These are phyloP conservation scores for Alviniconcha marisindica DNA, from an alignment of 1,140 invertebrate species.

Conservation along the genomic window DNA sequence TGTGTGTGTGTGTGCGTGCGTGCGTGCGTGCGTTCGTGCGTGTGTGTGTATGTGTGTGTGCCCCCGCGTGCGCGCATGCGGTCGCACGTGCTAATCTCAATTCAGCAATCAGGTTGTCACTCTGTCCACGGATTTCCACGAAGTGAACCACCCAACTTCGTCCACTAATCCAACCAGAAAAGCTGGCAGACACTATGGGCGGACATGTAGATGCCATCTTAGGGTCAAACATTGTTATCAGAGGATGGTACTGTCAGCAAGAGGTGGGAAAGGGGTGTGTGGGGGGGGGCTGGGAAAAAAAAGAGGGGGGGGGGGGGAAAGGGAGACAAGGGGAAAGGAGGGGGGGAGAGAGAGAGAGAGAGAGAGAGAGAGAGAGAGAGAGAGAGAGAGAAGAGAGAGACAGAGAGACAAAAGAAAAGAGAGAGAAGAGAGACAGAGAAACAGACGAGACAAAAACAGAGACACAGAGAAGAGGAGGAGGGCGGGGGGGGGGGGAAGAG, in stretches of 20 bases:
- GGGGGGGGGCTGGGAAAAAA: background rate
- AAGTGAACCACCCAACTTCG: too few relatives aligned
- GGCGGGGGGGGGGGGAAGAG: background rate
- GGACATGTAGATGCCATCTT: too few relatives aligned
- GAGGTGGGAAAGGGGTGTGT: background rate
- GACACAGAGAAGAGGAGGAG: background rate
- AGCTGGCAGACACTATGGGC: too few relatives aligned
- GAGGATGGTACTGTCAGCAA: too few relatives aligned
- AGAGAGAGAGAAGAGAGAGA: background rate
- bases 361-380: background rate
- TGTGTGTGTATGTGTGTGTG: background rate
- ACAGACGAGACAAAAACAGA: background rate
- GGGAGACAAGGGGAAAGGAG: background rate
- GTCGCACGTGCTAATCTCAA: background rate
- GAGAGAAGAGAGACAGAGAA: background rate
- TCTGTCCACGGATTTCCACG: too few relatives aligned
- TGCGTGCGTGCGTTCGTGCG: background rate
- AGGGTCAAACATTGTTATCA: too few relatives aligned
- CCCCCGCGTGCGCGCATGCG: background rate
- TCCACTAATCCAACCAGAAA: too few relatives aligned
- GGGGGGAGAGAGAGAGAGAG: background rate
- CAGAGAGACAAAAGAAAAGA: background rate
- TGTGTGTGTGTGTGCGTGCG: background rate
- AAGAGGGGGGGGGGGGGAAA: background rate
- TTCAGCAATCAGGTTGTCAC: too few relatives aligned